Base-by-base conservation (phyloP, 2,888 invertebrate genomes). In the Acholoe squamosa region DNA sequence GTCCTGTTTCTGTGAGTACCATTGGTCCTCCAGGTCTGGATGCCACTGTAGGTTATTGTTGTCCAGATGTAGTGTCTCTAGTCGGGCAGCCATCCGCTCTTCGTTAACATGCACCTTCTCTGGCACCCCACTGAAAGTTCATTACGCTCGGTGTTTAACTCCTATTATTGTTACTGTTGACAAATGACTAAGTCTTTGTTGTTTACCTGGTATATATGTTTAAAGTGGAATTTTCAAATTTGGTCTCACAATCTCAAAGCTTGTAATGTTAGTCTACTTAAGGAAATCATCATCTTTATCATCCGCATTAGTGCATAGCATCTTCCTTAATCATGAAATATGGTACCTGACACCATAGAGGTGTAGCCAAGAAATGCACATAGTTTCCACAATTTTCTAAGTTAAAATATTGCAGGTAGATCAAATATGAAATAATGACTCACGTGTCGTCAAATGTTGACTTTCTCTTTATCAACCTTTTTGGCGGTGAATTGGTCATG, bases 31-130 rank as follows among this genome's bases (percentile, higher is more conserved):
- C 16, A 90, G 84, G 84, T 92, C 89, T 0, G 91, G 92, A 16
- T 92, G 91, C 91, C 91, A 91, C 16, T 88, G 86, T n/a, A 91
- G 25, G 89, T 92, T 92, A 89, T 92, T 92, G 91, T 92, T 92
- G 91, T 92, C 92, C 10, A 92, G 88, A 31, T 91, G 90, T 52
- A 92, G 90, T 28, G 91, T 90, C 61, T 91, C 90, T 91, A 92
- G 90, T 33, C 92, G 89, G 12, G 92, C 91, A 0, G 92, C 88
- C 92, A 92, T 92, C 10, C 91, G 61, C 43, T 92, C 92, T 80
- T 92, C 92, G 34, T 92, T 92, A 14, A 92, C 80, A 56, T 71
- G 89, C 5, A 92, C 56, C 88, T 92, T 92, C 43, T 71, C 61
- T n/a, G 89, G 76, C 28, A 54, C 52, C 22, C 33, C 84, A 0